These are phyloP conservation scores for Danionella cerebrum DNA, from an alignment of 2,113 vertebrate species.

Conservation along the genomic window DNA sequence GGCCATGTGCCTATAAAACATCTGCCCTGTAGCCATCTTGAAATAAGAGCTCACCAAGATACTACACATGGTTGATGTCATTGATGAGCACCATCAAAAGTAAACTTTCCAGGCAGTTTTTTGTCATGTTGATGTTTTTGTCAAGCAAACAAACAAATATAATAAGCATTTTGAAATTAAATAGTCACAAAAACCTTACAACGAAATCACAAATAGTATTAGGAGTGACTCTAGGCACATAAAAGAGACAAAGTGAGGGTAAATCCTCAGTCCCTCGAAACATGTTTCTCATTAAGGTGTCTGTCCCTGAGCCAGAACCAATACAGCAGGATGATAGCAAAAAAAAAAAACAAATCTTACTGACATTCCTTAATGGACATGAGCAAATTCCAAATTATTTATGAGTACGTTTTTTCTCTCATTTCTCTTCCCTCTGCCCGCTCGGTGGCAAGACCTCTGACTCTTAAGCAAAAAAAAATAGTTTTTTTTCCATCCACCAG, in stretches of 20 bases:
- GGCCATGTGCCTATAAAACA: too few relatives aligned
- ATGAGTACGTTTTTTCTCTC: slow-evolving; percentile 49
- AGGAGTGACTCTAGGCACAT: slow-evolving; percentile 26
- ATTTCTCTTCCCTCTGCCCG: slow-evolving; percentile 34
- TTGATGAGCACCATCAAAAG: too few relatives aligned
- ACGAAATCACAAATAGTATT: neutral
- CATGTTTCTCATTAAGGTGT: slow-evolving; percentile 63
- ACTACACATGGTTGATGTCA: too few relatives aligned
- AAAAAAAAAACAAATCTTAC: slow-evolving; percentile 6
- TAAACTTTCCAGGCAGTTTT: too few relatives aligned
- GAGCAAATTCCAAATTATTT: slow-evolving; percentile 60
- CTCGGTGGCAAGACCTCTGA: slow-evolving; percentile 8
- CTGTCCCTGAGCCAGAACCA: slow-evolving; percentile 64
- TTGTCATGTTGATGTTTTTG: too few relatives aligned
- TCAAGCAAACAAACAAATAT: too few relatives aligned
- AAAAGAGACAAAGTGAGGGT: neutral
- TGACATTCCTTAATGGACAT: slow-evolving; percentile 51
- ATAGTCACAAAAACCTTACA: too few relatives aligned
- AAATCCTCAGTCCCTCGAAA: slow-evolving; percentile 45
- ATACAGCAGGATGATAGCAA: slow-evolving; percentile 53
- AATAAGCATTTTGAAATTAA: too few relatives aligned
- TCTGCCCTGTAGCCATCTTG: too few relatives aligned
- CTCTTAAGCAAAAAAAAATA: neutral
- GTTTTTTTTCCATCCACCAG: neutral
- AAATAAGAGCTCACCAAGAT: too few relatives aligned